A percentile compares a stretch with the other conserved stretches of the same genome.
Conservation (phyloP, 64 coral and sea anemone species). For the Pocillopora damicornis region DNA sequence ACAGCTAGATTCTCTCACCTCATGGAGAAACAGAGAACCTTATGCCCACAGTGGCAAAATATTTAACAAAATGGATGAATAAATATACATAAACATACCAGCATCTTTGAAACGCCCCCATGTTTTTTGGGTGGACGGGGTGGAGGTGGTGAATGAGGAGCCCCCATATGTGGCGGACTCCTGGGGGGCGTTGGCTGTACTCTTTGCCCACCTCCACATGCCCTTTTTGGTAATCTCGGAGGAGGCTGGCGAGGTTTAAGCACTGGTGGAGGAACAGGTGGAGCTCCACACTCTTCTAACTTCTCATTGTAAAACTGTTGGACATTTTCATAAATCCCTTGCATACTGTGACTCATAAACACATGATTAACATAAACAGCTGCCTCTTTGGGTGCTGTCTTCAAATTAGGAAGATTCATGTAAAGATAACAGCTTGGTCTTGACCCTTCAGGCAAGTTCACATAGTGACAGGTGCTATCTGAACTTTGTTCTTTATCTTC, state of each 20-base stretch:
- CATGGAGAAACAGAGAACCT: no score
- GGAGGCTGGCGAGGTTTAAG: slow-evolving; percentile 32
- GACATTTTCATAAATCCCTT: slow-evolving; percentile 62
- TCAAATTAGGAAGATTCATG: slow-evolving; percentile 33
- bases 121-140: slow-evolving; percentile 14
- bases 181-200: not conserved
- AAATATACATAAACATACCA: not conserved
- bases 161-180: not conserved
- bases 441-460: slow-evolving; percentile 17
- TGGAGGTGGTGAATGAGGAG: not conserved
- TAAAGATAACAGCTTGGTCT: slow-evolving; percentile 46
- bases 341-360: slow-evolving; percentile 42
- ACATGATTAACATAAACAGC: slow-evolving; percentile 46
- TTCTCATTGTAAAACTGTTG: not conserved
- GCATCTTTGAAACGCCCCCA: not conserved
- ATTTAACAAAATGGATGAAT: not conserved
- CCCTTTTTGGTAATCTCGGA: slow-evolving; percentile 19
- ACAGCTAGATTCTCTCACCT: no score
- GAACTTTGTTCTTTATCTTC: not conserved
- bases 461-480: slow-evolving; percentile 28
- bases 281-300: not conserved
- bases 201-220: not conserved
- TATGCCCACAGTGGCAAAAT: not conserved
- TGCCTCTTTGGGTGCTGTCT: slow-evolving; percentile 9
- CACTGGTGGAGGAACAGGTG: slow-evolving; percentile 14